These are phyloP conservation scores for Numenius phaeopus DNA, from an alignment of 2,797 vertebrate species.

Conservation along the genomic window DNA sequence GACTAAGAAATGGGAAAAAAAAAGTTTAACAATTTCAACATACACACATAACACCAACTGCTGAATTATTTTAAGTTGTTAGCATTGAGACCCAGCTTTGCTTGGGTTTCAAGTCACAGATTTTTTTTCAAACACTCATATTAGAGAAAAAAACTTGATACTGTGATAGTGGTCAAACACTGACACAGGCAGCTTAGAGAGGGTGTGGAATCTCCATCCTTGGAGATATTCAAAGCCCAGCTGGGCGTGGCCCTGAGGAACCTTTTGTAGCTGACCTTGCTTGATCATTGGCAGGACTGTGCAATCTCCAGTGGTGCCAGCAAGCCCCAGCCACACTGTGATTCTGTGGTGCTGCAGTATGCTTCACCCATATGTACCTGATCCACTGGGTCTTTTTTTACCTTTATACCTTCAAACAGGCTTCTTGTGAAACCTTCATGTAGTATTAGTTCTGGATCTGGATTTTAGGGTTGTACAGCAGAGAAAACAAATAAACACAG, in stretches of 20 bases:
- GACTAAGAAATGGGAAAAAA: background rate
- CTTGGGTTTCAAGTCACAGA: background rate
- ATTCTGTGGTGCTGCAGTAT: background rate
- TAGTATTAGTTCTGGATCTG: background rate
- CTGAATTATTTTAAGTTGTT: background rate
- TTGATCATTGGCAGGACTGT: too few relatives aligned
- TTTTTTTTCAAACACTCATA: background rate
- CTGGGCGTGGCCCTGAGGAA: background rate
- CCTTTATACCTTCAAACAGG: background rate
- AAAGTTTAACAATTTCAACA: background rate
- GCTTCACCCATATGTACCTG: too few relatives aligned
- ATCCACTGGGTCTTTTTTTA: background rate
- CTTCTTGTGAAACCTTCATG: fast-evolving
- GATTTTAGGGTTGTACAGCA: background rate
- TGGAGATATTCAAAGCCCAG: background rate
- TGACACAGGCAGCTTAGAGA: background rate
- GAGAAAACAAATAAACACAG: background rate
- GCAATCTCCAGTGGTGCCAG: background rate
- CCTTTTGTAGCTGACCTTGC: background rate
- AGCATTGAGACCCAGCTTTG: fast-evolving
- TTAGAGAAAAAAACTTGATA: background rate
- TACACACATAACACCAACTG: background rate
- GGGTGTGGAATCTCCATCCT: background rate
- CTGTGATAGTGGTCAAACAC: background rate
- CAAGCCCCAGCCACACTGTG: background rate